Evolutionary conservation across 2,113 vertebrate species (phyloP).

Genomic region (Ascaphus truei): DNA sequence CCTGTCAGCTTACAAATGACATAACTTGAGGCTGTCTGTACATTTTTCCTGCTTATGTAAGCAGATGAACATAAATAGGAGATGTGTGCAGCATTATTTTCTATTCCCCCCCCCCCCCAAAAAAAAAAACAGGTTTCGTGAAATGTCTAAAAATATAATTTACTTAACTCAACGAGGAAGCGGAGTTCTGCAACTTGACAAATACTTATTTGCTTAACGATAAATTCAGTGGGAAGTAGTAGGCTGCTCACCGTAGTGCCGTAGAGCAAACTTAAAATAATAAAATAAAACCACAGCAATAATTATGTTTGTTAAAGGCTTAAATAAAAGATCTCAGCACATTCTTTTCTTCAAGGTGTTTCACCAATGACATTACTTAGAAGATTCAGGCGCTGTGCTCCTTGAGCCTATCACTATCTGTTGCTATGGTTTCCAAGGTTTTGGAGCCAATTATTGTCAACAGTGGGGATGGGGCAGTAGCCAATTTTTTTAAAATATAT

Average conservation of each 20-base stretch:
- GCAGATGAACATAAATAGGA: neutral
- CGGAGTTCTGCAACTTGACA: too few relatives aligned
- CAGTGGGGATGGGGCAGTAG: constrained; percentile 2
- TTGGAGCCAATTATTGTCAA: constrained; percentile 28
- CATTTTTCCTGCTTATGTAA: constrained; percentile 1
- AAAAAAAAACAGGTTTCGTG: too few relatives aligned
- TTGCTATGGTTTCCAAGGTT: constrained; percentile 33
- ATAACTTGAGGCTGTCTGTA: neutral
- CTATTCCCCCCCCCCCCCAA: too few relatives aligned
- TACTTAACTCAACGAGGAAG: too few relatives aligned
- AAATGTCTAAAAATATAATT: too few relatives aligned
- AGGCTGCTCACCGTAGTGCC: too few relatives aligned
- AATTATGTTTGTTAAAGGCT: neutral
- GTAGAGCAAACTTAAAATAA: too few relatives aligned
- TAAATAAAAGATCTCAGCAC: neutral
- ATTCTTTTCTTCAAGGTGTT: constrained; percentile 3
- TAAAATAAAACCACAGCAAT: neutral
- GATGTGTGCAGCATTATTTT: neutral
- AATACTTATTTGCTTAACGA: too few relatives aligned
- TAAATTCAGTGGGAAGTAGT: too few relatives aligned
- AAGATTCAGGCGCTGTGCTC: neutral
- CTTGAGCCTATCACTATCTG: constrained; percentile 11
- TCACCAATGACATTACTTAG: constrained; percentile 22
- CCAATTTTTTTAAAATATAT: too few relatives aligned
- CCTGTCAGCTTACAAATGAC: constrained; percentile 8